Conservation (phyloP, 2,797 vertebrate species). For the Craterocephalus amniculus region DNA sequence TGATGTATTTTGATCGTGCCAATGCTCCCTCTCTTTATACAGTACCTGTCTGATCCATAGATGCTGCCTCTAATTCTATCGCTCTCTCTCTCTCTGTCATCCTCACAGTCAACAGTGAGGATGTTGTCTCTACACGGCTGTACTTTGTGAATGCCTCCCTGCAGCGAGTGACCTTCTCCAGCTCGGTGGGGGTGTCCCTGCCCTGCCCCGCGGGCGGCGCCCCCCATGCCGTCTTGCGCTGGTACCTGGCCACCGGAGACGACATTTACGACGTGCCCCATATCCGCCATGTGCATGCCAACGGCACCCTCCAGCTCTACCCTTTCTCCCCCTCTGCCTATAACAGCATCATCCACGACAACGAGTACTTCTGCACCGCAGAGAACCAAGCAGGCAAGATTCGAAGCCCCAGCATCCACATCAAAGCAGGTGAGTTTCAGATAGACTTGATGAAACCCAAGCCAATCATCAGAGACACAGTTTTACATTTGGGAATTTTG, state of each 20-base stretch:
- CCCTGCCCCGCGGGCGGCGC: conserved; percentile 98
- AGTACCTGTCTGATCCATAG: neutral
- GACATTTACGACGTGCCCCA: conserved; percentile 99
- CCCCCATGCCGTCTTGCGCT: conserved; percentile 95
- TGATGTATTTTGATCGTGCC: neutral
- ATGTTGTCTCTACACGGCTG: conserved; percentile 96
- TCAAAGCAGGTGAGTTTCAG: conserved; percentile 92
- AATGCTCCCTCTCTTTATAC: neutral
- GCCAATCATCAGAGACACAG: neutral
- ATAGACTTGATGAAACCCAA: conserved; percentile 1
- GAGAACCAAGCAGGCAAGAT: conserved; percentile 98
- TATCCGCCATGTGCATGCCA: conserved; percentile 98
- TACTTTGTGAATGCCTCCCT: conserved; percentile 99
- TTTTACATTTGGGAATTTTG: neutral
- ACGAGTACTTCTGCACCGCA: conserved; percentile 99
- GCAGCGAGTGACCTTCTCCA: conserved; percentile 99
- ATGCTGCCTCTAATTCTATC: conserved; percentile 6
- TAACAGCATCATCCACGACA: conserved; percentile 99
- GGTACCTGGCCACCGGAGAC: conserved; percentile 98
- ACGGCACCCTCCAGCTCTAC: conserved; percentile 98
- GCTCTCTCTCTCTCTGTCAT: conserved; percentile 60
- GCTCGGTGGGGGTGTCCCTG: conserved; percentile 99
- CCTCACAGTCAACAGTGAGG: conserved; percentile 89
- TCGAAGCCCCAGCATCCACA: conserved; percentile 95
- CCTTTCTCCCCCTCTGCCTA: conserved; percentile 98